phyloP scores from a whole-genome alignment of 2,113 vertebrate species.

The Actenoides lindsayi region DNA sequence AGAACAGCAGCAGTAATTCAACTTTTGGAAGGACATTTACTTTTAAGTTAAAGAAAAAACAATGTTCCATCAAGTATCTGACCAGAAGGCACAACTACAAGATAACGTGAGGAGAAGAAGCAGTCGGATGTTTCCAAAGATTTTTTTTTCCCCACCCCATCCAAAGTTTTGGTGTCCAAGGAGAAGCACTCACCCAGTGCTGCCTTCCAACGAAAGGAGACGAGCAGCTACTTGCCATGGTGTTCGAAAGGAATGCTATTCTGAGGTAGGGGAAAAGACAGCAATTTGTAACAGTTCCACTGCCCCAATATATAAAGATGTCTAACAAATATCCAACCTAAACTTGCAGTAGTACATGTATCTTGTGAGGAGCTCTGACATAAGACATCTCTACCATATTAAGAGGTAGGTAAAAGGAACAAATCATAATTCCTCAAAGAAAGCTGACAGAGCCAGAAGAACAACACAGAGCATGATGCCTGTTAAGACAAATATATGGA shows the following conservation, averaged over 20 bases:
- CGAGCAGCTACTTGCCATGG: slow-evolving; percentile 94
- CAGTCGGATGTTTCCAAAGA: neutral
- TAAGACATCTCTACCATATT: neutral
- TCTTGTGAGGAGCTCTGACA: neutral
- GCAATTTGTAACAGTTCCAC: slow-evolving; percentile 77
- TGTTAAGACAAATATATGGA: neutral
- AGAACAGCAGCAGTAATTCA: slow-evolving; percentile 1
- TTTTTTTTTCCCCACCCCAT: slow-evolving; percentile 48
- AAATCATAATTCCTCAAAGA: neutral
- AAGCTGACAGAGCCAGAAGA: slow-evolving; percentile 29
- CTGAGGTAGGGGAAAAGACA: slow-evolving; percentile 89
- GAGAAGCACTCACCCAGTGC: slow-evolving; percentile 86
- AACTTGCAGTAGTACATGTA: neutral
- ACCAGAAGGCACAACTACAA: neutral
- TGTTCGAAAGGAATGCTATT: slow-evolving; percentile 99
- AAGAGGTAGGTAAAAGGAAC: neutral
- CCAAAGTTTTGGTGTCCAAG: slow-evolving; percentile 40
- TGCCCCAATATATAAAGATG: slow-evolving; percentile 35
- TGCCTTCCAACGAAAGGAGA: slow-evolving; percentile 88
- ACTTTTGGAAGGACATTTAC: neutral
- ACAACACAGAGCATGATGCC: neutral
- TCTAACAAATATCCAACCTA: slow-evolving; percentile 35
- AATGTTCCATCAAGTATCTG: slow-evolving; percentile 15
- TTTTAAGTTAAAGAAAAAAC: neutral
- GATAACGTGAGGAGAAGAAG: neutral